Evolutionary conservation across 2,888 invertebrate genomes (phyloP).

Genomic region (Rutpela maculata): DNA sequence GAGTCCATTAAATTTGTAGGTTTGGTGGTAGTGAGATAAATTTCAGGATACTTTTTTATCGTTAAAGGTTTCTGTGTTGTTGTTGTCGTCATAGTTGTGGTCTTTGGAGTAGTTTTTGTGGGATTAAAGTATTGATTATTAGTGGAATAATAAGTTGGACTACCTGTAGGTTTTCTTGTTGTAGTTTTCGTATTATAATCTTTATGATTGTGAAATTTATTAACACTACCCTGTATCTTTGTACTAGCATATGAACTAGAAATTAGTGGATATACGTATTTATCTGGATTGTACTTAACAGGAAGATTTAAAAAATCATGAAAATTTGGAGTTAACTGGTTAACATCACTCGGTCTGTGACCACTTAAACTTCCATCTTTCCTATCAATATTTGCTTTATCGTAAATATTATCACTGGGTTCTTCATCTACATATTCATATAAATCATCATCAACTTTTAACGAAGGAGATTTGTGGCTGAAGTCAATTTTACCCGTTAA

Average conservation of each 20-base stretch:
- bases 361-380: slow-evolving; percentile 71
- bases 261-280: slow-evolving; percentile 82
- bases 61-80: slow-evolving; percentile 61
- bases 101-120: slow-evolving; percentile 58
- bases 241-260: slow-evolving; percentile 84
- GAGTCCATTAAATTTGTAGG: slow-evolving; percentile 66
- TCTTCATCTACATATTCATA: slow-evolving; percentile 68
- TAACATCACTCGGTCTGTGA: slow-evolving; percentile 79
- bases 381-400: slow-evolving; percentile 72
- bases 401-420: slow-evolving; percentile 66
- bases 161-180: slow-evolving; percentile 69
- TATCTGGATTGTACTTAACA: slow-evolving; percentile 81
- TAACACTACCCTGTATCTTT: slow-evolving; percentile 81
- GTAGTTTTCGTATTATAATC: slow-evolving; percentile 67
- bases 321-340: slow-evolving; percentile 79
- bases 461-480: slow-evolving; percentile 75
- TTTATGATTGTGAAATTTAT: slow-evolving; percentile 76
- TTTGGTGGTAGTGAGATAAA: slow-evolving; percentile 63
- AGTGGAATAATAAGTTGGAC: slow-evolving; percentile 69
- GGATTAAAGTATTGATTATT: slow-evolving; percentile 60
- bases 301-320: slow-evolving; percentile 83
- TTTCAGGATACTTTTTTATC: slow-evolving; percentile 58
- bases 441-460: slow-evolving; percentile 64
- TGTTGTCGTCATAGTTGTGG: slow-evolving; percentile 61
- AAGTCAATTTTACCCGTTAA: slow-evolving; percentile 81